phyloP scores from a whole-genome alignment of 2,888 invertebrate species.

The Auanema freiburgensis region DNA sequence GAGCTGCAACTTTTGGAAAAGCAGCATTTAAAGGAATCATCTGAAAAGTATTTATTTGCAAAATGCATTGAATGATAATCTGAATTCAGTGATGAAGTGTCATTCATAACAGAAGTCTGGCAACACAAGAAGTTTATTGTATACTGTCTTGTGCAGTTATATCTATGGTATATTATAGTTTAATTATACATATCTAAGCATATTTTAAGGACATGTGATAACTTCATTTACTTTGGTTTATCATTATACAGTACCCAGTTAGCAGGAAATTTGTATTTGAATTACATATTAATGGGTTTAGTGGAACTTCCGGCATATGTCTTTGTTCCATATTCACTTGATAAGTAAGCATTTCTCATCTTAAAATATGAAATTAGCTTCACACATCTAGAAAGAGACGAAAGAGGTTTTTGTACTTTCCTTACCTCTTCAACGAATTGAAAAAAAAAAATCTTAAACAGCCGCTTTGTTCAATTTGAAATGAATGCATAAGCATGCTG shows the following conservation, averaged over 20 bases:
- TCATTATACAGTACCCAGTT: constrained; percentile 53
- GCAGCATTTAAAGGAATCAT: too few relatives aligned
- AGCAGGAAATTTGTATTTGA: constrained; percentile 54
- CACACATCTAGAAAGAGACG: background rate
- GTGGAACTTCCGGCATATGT: constrained; percentile 57
- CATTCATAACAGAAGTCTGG: constrained; percentile 9
- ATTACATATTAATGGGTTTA: constrained; percentile 52
- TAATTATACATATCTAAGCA: too few relatives aligned
- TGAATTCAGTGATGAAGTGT: too few relatives aligned
- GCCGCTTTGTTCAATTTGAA: too few relatives aligned
- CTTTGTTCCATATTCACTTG: constrained; percentile 45
- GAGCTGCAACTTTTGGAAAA: too few relatives aligned
- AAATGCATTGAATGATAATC: too few relatives aligned
- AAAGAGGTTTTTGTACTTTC: background rate
- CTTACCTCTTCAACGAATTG: too few relatives aligned
- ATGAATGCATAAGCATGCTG: too few relatives aligned
- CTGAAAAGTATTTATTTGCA: too few relatives aligned
- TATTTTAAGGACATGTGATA: constrained; percentile 47
- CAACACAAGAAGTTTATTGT: constrained; percentile 21
- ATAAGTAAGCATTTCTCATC: constrained; percentile 19
- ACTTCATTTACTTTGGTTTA: constrained; percentile 59
- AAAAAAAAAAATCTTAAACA: too few relatives aligned
- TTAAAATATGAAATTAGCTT: too few relatives aligned
- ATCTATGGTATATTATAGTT: constrained; percentile 36
- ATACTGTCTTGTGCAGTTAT: constrained; percentile 36